A percentile compares a stretch with the other conserved stretches of the same genome.
These are phyloP conservation scores for Emys orbicularis DNA, from an alignment of 2,797 vertebrate genomes.

Conservation along the genomic window DNA sequence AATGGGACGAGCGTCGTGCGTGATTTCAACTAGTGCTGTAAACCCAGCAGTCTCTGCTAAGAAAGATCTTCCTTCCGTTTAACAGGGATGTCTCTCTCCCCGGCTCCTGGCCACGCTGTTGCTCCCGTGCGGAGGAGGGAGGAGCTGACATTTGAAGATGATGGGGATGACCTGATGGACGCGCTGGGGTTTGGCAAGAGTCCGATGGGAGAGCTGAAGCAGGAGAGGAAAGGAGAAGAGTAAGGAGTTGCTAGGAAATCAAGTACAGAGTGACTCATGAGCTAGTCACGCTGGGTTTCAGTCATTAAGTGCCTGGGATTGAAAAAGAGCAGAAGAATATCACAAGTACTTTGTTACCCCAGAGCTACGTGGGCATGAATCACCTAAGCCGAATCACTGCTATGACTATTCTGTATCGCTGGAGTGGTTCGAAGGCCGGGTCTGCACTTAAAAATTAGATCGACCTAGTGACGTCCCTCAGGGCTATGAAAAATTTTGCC, in stretches of 20 bases:
- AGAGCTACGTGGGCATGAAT: not conserved
- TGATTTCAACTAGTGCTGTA: not conserved
- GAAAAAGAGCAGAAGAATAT: not conserved
- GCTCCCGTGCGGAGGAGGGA: conserved; percentile 70
- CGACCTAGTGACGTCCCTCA: not conserved
- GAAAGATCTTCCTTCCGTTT: not conserved
- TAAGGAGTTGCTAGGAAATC: conserved; percentile 45
- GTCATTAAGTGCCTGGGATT: not conserved
- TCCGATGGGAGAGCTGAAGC: conserved; percentile 65
- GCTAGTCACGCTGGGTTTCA: not conserved
- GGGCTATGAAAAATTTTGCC: not conserved
- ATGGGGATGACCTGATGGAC: conserved; percentile 88
- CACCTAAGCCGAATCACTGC: not conserved
- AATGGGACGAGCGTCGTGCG: not conserved
- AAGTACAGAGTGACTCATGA: not conserved
- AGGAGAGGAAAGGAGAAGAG: conserved; percentile 32
- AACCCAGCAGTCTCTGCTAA: not conserved
- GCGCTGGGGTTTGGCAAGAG: conserved; percentile 85
- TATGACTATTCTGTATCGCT: not conserved
- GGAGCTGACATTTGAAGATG: conserved; percentile 85
- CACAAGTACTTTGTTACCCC: not conserved
- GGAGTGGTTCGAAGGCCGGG: not conserved
- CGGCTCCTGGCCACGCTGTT: conserved; percentile 40
- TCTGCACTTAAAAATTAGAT: not conserved
- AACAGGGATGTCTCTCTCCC: conserved; percentile 40